A percentile compares a stretch with the other conserved stretches of the same genome.
Evolutionary conservation across 2,797 vertebrate species (phyloP).

Genomic region (Microchirus variegatus): DNA sequence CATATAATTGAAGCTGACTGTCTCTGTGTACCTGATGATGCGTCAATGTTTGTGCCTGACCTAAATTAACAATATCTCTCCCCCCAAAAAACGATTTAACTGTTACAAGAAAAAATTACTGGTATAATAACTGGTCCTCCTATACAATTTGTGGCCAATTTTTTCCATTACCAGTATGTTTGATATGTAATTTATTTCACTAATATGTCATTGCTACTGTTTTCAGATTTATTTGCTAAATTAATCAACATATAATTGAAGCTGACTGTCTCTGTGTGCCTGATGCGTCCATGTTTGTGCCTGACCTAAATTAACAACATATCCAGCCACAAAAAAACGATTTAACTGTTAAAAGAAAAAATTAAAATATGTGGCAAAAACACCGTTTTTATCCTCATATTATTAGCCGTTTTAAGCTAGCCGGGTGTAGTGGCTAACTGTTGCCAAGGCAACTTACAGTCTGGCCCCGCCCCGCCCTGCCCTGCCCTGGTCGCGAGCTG

Average conservation of each 20-base stretch:
- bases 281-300: not conserved
- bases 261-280: too few relatives aligned
- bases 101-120: not conserved
- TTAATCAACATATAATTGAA: too few relatives aligned
- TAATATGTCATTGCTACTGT: too few relatives aligned
- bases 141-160: too few relatives aligned
- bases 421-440: not conserved
- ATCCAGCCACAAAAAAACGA: too few relatives aligned
- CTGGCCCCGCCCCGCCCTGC: too few relatives aligned
- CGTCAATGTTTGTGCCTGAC: not conserved
- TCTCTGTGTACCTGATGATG: not conserved
- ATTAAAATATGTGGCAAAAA: too few relatives aligned
- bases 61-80: not conserved
- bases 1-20: too few relatives aligned
- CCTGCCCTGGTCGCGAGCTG: constrained; percentile 23
- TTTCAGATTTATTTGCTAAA: not conserved
- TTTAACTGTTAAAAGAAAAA: not conserved
- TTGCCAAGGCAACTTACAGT: constrained; percentile 46
- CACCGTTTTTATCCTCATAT: too few relatives aligned
- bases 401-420: not conserved
- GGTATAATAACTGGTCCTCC: too few relatives aligned
- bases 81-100: not conserved
- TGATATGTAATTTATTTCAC: too few relatives aligned
- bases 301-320: not conserved
- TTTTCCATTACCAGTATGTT: too few relatives aligned